Percentiles rank a stretch among this genome's conserved stretches.
These are phyloP conservation scores for Marcusenius ussheri DNA, from an alignment of 2,113 vertebrate species.

Conservation along the genomic window DNA sequence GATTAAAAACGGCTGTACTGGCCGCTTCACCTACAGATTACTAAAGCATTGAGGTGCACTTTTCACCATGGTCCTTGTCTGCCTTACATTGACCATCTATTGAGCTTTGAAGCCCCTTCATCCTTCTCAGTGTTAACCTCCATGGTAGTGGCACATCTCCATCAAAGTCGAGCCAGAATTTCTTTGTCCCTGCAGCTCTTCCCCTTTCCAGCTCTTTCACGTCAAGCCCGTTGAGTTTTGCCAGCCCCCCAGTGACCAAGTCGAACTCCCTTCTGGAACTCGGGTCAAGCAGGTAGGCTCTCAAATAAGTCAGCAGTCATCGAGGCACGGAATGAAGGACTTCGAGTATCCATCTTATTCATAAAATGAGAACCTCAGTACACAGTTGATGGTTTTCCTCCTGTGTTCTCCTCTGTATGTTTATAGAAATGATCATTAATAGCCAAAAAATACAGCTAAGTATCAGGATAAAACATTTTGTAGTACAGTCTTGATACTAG, in stretches of 20 bases:
- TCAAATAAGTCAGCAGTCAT: no score
- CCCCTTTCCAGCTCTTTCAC: conserved; percentile 40
- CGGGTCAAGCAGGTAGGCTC: conserved; percentile 79
- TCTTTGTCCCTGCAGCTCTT: conserved; percentile 31
- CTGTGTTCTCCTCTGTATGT: background rate
- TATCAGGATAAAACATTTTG: no score
- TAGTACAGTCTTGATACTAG: background rate
- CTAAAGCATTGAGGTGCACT: background rate
- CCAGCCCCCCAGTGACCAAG: conserved; percentile 65
- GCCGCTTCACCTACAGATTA: background rate
- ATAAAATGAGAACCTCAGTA: background rate
- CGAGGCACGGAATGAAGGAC: background rate
- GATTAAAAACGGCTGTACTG: background rate
- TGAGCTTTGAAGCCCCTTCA: background rate
- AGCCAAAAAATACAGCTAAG: background rate
- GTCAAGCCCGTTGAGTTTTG: conserved; percentile 40
- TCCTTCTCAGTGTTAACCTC: background rate
- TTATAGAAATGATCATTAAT: background rate
- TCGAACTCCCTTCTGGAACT: conserved; percentile 79
- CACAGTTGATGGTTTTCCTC: background rate
- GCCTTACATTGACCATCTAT: background rate
- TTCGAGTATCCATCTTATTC: background rate
- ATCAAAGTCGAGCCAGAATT: background rate
- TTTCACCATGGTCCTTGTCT: background rate
- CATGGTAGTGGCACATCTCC: background rate